Conservation (phyloP, 2,888 invertebrate species). For the Drosophila prostipennis region DNA sequence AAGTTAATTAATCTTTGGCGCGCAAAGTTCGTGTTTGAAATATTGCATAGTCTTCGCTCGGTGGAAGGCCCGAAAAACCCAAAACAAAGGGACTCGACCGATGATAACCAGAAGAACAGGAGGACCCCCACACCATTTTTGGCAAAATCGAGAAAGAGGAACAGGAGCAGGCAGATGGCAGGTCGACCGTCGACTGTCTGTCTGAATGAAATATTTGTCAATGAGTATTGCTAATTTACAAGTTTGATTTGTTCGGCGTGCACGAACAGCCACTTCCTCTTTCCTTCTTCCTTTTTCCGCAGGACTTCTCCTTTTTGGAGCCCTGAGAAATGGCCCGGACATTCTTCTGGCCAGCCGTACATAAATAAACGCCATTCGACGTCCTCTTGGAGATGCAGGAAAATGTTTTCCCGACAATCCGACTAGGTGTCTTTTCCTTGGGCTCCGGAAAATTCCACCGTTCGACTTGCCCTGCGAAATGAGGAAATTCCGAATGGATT, state of each 20-base stretch:
- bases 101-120: constrained; percentile 20
- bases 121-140: neutral
- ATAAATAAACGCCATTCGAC: constrained; percentile 62
- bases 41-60: constrained; percentile 60
- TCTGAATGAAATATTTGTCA: constrained; percentile 78
- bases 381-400: constrained; percentile 15
- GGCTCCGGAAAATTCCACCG: constrained; percentile 8
- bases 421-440: neutral
- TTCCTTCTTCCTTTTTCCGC: constrained; percentile 38
- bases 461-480: constrained; percentile 12
- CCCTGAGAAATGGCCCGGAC: constrained; percentile 64
- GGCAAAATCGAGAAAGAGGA: too few relatives aligned
- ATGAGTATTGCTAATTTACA: constrained; percentile 81
- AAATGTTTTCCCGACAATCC: neutral
- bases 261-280: constrained; percentile 21
- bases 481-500: constrained; percentile 28
- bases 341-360: constrained; percentile 75
- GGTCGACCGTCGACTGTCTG: constrained; percentile 6
- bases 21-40: constrained; percentile 80
- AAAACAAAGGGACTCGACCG: constrained; percentile 35
- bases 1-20: constrained; percentile 84
- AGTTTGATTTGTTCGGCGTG: constrained; percentile 75
- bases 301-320: constrained; percentile 5
- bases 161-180: constrained; percentile 10
- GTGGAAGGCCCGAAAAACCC: constrained; percentile 22